Conservation (phyloP, 2,113 vertebrate species). For the Oceanites oceanicus region DNA sequence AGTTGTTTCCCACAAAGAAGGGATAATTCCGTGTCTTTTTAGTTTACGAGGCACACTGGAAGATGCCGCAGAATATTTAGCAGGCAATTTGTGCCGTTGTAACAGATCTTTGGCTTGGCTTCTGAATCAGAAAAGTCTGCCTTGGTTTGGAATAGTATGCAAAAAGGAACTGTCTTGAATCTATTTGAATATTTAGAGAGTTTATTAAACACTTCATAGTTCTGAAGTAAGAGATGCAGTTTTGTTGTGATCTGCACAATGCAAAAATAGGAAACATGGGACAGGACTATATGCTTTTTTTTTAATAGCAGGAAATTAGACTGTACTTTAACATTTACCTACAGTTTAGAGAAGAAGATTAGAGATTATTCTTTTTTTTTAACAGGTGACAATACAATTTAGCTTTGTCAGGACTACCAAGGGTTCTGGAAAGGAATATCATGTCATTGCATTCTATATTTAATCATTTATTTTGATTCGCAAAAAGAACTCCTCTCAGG, state of each 20-base stretch:
- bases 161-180: neutral
- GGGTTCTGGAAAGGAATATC: neutral
- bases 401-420: neutral
- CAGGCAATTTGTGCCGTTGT: neutral
- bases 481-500: constrained; percentile 33
- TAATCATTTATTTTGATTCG: constrained; percentile 20
- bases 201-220: neutral
- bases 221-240: neutral
- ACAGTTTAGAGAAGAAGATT: neutral
- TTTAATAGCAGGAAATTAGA: neutral
- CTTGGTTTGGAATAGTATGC: neutral
- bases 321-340: neutral
- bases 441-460: neutral
- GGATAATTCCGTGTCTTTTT: neutral
- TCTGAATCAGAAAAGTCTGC: neutral
- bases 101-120: constrained; percentile 2
- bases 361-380: neutral
- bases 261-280: neutral
- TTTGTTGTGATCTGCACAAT: neutral
- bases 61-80: neutral
- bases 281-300: neutral
- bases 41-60: neutral
- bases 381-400: neutral
- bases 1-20: neutral
- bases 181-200: neutral